Percentiles rank a stretch among this genome's conserved stretches.
Conservation (phyloP, 2,888 invertebrate genomes). For the Pemphredon lugubris region DNA sequence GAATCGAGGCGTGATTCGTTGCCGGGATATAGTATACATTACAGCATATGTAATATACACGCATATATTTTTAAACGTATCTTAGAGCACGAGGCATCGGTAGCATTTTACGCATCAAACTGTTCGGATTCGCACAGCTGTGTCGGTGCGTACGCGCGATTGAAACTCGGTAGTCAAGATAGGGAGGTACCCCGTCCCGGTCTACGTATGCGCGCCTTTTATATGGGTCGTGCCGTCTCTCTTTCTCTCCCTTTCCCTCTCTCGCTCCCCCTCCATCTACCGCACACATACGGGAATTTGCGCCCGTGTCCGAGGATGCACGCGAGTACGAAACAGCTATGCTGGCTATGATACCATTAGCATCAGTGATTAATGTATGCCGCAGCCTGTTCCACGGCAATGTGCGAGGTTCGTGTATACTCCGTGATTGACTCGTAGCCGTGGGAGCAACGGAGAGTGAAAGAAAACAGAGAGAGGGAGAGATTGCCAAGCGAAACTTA, state of each 20-base stretch:
- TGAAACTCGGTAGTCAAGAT: constrained; percentile 28
- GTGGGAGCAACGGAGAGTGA: constrained; percentile 25
- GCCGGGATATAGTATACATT: too few relatives aligned
- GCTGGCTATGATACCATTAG: constrained; percentile 79
- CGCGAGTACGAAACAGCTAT: constrained; percentile 67
- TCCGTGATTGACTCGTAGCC: constrained; percentile 74
- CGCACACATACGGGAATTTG: constrained; percentile 7
- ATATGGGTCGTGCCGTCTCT: constrained; percentile 30
- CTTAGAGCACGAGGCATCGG: constrained; percentile 9
- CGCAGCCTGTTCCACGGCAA: constrained; percentile 72
- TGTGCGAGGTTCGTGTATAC: constrained; percentile 70
- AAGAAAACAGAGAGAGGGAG: neutral
- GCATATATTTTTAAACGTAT: too few relatives aligned
- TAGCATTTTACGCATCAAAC: constrained; percentile 21
- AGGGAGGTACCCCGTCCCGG: neutral
- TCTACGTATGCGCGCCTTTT: constrained; percentile 34
- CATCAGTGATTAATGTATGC: constrained; percentile 80
- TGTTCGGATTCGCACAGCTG: neutral
- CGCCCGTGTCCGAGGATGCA: constrained; percentile 45
- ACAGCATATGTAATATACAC: too few relatives aligned
- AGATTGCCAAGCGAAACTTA: constrained; percentile 18
- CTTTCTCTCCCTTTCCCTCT: constrained; percentile 14
- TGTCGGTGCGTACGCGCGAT: constrained; percentile 9
- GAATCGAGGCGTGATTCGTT: too few relatives aligned
- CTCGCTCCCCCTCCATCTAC: constrained; percentile 10